phyloP scores from a whole-genome alignment of 2,113 vertebrate species.

The Morone saxatilis region DNA sequence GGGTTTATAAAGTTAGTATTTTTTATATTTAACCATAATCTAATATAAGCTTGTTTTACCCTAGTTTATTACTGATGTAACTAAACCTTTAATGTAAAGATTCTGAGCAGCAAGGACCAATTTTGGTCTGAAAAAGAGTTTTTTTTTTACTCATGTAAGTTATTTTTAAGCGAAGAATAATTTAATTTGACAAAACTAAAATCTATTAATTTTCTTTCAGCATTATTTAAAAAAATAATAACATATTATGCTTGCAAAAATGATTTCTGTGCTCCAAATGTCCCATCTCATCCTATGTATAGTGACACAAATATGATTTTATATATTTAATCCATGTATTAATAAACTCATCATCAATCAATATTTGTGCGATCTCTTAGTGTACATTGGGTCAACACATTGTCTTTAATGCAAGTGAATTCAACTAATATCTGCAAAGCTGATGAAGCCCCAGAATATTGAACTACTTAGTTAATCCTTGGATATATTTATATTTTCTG shows the following conservation, averaged over 20 bases:
- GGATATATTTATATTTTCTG: slow-evolving; percentile 35
- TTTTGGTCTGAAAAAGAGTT: too few relatives aligned
- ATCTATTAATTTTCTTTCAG: too few relatives aligned
- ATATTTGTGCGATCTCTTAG: not conserved
- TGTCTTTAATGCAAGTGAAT: not conserved
- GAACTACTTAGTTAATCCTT: not conserved
- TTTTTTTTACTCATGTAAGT: too few relatives aligned
- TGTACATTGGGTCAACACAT: not conserved
- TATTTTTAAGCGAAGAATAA: too few relatives aligned
- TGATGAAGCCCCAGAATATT: not conserved
- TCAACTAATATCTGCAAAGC: not conserved
- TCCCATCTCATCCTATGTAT: not conserved
- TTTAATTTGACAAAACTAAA: too few relatives aligned
- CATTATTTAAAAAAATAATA: too few relatives aligned
- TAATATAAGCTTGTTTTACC: not conserved
- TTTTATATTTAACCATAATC: not conserved
- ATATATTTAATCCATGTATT: not conserved
- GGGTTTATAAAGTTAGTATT: not conserved
- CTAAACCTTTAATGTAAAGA: not conserved
- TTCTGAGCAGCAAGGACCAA: not conserved
- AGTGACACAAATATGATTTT: not conserved
- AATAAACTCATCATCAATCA: too few relatives aligned
- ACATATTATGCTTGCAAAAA: not conserved
- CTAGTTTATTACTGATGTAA: not conserved
- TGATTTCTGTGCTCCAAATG: not conserved